Conservation (phyloP, 2,888 invertebrate genomes). For the Cremastobaeus sp. region DNA sequence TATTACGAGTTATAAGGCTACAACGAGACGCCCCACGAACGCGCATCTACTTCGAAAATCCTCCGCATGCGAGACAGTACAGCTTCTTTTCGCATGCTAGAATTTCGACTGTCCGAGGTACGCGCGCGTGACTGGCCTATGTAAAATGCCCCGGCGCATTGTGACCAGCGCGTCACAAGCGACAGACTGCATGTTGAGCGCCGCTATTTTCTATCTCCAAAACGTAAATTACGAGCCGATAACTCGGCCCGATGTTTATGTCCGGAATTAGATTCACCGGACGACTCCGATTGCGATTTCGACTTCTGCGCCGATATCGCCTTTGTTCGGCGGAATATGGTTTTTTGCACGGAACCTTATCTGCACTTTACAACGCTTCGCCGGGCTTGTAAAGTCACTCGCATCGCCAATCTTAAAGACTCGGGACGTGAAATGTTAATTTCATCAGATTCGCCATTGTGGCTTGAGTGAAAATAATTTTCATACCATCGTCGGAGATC, state of each 20-base stretch:
- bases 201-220: slow-evolving; percentile 42
- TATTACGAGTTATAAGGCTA: slow-evolving; percentile 56
- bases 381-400: too few species aligned
- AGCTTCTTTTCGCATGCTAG: slow-evolving; percentile 48
- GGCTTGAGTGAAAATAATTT: too few species aligned
- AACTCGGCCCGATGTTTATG: neutral
- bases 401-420: too few species aligned
- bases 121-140: slow-evolving; percentile 67
- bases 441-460: too few species aligned
- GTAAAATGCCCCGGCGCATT: slow-evolving; percentile 37
- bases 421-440: too few species aligned
- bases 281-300: slow-evolving; percentile 10
- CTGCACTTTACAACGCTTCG: too few species aligned
- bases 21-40: slow-evolving; percentile 44
- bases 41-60: slow-evolving; percentile 52
- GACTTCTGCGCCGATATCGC: too few species aligned
- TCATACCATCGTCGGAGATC: too few species aligned
- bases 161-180: slow-evolving; percentile 41
- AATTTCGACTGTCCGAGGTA: slow-evolving; percentile 58
- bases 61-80: slow-evolving; percentile 25
- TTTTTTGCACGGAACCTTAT: too few species aligned
- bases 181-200: slow-evolving; percentile 41
- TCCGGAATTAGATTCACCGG: slow-evolving; percentile 23
- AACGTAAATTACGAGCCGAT: slow-evolving; percentile 29
- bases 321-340: too few species aligned